phyloP scores from a whole-genome alignment of 2,888 invertebrate species.

The Amblyjoppa fuscipennis region DNA sequence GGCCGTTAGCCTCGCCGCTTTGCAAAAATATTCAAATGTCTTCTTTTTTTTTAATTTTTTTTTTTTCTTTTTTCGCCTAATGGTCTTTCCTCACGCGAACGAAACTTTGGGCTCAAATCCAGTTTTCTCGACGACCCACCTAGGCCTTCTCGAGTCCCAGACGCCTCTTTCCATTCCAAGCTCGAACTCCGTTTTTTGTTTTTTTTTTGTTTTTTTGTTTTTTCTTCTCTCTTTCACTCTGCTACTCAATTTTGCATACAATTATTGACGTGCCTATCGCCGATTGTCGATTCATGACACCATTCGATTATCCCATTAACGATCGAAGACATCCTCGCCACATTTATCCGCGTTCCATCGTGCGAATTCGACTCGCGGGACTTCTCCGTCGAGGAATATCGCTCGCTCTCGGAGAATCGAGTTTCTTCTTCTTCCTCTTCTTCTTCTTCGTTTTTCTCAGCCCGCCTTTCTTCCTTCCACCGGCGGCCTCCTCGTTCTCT shows the following conservation, averaged over 20 bases:
- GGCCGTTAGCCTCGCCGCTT: slow-evolving; percentile 53
- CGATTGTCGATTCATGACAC: neutral
- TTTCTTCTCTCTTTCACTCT: neutral
- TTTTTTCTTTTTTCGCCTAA: slow-evolving; percentile 45
- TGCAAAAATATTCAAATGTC: slow-evolving; percentile 66
- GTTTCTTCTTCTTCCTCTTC: slow-evolving; percentile 43
- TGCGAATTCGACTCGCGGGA: slow-evolving; percentile 30
- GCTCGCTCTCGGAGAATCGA: slow-evolving; percentile 57
- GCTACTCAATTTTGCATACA: neutral
- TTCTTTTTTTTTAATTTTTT: neutral
- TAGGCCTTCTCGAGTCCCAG: slow-evolving; percentile 12
- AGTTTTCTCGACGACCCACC: slow-evolving; percentile 31
- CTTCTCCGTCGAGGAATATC: slow-evolving; percentile 24
- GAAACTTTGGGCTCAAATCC: slow-evolving; percentile 58
- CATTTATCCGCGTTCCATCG: neutral
- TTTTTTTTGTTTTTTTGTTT: slow-evolving; percentile 26
- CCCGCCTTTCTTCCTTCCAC: slow-evolving; percentile 15
- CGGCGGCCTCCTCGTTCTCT: slow-evolving; percentile 7
- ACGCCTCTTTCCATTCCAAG: neutral
- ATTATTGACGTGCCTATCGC: slow-evolving; percentile 15
- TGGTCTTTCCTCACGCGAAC: slow-evolving; percentile 67
- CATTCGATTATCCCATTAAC: neutral
- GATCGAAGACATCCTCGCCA: neutral
- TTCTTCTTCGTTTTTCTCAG: slow-evolving; percentile 13
- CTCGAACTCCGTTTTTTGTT: neutral